A percentile compares a stretch with the other conserved stretches of the same genome.
phyloP scores from a whole-genome alignment of 2,113 vertebrate genomes.

The Syrrhaptes paradoxus region DNA sequence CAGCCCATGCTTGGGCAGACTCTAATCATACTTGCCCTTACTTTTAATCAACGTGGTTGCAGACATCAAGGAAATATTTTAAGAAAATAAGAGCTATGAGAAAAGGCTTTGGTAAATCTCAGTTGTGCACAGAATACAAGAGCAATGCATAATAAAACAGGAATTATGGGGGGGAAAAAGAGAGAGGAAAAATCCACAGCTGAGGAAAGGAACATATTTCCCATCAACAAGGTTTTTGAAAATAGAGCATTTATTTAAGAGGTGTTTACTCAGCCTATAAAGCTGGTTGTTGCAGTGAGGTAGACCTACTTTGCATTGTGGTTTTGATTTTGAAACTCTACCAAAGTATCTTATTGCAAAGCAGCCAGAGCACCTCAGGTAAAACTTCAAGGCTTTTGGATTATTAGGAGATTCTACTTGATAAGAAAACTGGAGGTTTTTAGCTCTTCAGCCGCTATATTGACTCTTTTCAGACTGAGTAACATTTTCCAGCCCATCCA shows the following conservation, averaged over 20 bases:
- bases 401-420: neutral
- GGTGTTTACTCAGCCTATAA: accelerated
- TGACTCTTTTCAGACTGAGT: neutral
- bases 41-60: neutral
- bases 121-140: accelerated
- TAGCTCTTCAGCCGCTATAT: neutral
- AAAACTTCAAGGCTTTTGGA: neutral
- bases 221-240: neutral
- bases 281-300: neutral
- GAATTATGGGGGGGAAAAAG: neutral
- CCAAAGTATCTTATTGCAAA: neutral
- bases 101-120: neutral
- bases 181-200: neutral
- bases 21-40: neutral
- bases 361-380: accelerated
- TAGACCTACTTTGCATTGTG: neutral
- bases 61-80: neutral
- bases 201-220: neutral
- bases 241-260: neutral
- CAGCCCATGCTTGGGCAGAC: neutral
- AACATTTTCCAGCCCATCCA: neutral
- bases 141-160: neutral
- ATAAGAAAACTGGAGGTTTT: neutral
- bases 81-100: neutral
- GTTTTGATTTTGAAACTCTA: neutral